Conservation (phyloP, 1,140 invertebrate genomes). For the Drosophila elegans region DNA sequence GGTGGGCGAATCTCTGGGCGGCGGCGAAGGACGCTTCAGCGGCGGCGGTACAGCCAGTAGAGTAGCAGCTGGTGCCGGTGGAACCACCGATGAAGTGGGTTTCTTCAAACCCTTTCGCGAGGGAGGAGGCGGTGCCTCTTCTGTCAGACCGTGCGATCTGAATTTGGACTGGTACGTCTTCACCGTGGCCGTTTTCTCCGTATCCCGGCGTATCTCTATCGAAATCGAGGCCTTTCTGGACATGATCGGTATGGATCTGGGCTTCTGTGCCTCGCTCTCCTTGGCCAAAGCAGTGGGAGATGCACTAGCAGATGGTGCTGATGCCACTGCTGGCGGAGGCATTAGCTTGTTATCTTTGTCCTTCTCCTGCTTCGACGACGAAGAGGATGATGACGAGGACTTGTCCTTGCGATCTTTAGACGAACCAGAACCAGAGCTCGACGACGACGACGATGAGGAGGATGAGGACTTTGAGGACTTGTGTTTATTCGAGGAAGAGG, state of each 20-base stretch:
- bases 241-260: conserved; percentile 80
- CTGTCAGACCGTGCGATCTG: conserved; percentile 93
- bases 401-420: conserved; percentile 85
- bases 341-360: conserved; percentile 89
- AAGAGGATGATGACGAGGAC: conserved; percentile 60
- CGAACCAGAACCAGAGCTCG: conserved; percentile 54
- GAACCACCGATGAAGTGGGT: conserved; percentile 85
- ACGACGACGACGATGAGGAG: conserved; percentile 66
- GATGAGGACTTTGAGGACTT: conserved; percentile 80
- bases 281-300: conserved; percentile 83
- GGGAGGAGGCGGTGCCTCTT: conserved; percentile 92
- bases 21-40: conserved; percentile 88
- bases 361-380: conserved; percentile 82
- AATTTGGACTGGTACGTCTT: conserved; percentile 95
- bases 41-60: conserved; percentile 9
- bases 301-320: neutral
- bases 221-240: conserved; percentile 92
- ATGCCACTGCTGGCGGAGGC: conserved; percentile 84
- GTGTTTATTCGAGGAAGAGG: conserved; percentile 72
- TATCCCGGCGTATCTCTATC: conserved; percentile 90
- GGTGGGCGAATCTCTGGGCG: conserved; percentile 87
- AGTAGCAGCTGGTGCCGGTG: neutral
- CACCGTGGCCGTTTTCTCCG: conserved; percentile 92
- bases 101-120: conserved; percentile 88
- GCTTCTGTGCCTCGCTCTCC: conserved; percentile 62